Evolutionary conservation across 2,888 invertebrate genomes (phyloP).

Genomic region (Leptopterna dolabrata): DNA sequence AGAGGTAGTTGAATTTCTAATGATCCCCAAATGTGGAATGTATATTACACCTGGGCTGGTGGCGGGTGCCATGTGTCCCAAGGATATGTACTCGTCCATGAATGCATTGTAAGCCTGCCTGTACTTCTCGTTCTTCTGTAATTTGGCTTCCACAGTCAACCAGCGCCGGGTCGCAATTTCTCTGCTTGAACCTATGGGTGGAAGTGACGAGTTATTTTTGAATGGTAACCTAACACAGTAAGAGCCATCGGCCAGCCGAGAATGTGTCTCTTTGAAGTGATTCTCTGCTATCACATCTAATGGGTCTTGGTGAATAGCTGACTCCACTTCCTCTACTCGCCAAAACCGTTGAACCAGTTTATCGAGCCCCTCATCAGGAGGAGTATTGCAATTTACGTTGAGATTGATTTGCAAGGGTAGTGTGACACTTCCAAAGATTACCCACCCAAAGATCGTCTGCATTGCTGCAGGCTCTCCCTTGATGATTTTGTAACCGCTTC

Average conservation of each 20-base stretch:
- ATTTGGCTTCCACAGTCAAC: too few relatives aligned
- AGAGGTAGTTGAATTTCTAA: neutral
- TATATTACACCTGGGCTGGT: neutral
- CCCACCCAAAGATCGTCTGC: too few relatives aligned
- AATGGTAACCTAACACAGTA: neutral
- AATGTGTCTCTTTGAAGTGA: neutral
- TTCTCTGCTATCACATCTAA: constrained; percentile 74
- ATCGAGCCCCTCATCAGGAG: too few relatives aligned
- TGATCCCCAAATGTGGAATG: neutral
- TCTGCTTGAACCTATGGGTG: neutral
- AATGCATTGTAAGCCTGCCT: neutral
- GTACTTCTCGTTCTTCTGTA: neutral
- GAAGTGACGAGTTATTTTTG: neutral
- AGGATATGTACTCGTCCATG: neutral
- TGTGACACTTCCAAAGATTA: too few relatives aligned
- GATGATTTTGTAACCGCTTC: too few relatives aligned
- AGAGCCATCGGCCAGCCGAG: neutral
- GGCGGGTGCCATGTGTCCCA: neutral
- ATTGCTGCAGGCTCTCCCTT: too few relatives aligned
- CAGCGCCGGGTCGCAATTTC: too few relatives aligned
- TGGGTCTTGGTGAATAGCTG: too few relatives aligned
- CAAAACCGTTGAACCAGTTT: too few relatives aligned
- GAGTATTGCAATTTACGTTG: too few relatives aligned
- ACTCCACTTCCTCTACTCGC: too few relatives aligned
- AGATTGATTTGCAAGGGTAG: too few relatives aligned